phyloP scores from a whole-genome alignment of 2,797 vertebrate species.

The Knipowitschia caucasica region DNA sequence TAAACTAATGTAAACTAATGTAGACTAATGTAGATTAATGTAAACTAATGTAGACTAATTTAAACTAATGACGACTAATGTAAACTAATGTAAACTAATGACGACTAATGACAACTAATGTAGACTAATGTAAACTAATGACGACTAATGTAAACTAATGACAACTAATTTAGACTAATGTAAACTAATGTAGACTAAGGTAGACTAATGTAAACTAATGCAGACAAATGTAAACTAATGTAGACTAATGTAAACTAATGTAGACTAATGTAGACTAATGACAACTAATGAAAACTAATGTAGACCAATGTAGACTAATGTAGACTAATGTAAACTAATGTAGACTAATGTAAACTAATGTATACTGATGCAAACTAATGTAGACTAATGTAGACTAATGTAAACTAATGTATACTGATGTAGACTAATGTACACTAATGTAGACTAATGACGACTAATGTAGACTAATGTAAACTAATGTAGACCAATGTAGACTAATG shows the following conservation, averaged over 20 bases:
- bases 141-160: not conserved
- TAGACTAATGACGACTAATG: no score
- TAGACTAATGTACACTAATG: no score
- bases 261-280: not conserved
- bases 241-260: not conserved
- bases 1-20: no score
- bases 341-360: not conserved
- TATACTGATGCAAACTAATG: slow-evolving; percentile 56
- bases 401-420: not conserved
- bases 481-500: no score
- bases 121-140: not conserved
- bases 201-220: not conserved
- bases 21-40: not conserved
- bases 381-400: not conserved
- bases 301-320: no score
- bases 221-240: not conserved
- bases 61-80: no score
- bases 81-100: not conserved
- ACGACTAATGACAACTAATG: no score
- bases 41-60: no score
- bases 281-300: no score
- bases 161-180: slow-evolving; percentile 56
- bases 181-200: not conserved
- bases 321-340: not conserved
- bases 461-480: not conserved